Evolutionary conservation across 2,113 vertebrate genomes (phyloP), one percentile per base, ranked within the genome.

Genomic region (Beaufortia kweichowensis): DNA sequence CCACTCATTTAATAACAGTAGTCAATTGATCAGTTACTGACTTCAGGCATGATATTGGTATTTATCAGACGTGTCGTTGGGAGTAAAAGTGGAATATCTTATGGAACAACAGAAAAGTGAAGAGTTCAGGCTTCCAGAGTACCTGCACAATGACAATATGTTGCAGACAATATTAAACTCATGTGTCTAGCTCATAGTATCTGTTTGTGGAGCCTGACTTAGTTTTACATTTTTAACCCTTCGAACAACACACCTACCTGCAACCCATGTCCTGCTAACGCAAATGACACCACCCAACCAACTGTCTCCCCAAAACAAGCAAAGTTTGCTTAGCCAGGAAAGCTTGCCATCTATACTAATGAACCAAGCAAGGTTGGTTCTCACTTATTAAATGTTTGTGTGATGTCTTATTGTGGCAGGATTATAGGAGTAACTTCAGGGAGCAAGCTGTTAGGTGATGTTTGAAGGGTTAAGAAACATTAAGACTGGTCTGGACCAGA

Each of bases 391-490:
- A 67, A 50, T 29, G 0, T n/a, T 1, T 3, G 41, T 46, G 41
- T 11, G 41, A 23, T 55, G 26, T 21, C 29, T 53, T 21, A 15
- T 9, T 33, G 46, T 53, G 46, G 50, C 46, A 69, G 28, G 31
- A 28, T 69, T 69, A 23, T 11, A 31, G 29, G 17, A 33, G 9
- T 2, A 39, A 31, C 84, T 88, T 83, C 89, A 87, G 90, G 88
- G 86, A 79, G 89, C 88, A 90, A 89, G 84, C 63, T 81, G 86
- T 84, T 87, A 86, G 85, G 86, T 77, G 87, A 89, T 85, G 83
- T 85, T 91, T 88, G 86, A 93, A 92, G 91, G 89, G 88, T 91
- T 91, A 78, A 88, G 83, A 83, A 85, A 77, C 57, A 85, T 65
- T 86, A 72, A 72, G 71, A 81, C 59, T 53, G 21, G 75, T 77